Evolutionary conservation across 2,113 vertebrate species (phyloP).

Genomic region (Polyodon spathula): DNA sequence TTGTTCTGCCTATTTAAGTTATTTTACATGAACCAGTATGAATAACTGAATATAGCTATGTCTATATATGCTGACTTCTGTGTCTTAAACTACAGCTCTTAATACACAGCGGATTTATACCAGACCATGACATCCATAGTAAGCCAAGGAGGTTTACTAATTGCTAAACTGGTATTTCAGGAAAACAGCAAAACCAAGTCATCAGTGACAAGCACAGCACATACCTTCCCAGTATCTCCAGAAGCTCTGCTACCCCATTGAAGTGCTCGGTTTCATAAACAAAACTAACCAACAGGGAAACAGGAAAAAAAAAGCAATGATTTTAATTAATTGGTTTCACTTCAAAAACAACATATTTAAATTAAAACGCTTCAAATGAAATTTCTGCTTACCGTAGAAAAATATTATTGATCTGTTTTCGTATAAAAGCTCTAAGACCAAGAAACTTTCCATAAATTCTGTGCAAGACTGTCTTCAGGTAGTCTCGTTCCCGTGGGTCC

Average conservation of each 20-base stretch:
- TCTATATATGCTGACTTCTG: too few relatives aligned
- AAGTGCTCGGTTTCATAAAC: conserved; percentile 99
- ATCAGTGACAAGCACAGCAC: conserved; percentile 14
- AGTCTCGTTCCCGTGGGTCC: conserved; percentile 96
- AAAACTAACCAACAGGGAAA: conserved; percentile 66
- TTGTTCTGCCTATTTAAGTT: too few relatives aligned
- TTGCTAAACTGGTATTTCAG: too few relatives aligned
- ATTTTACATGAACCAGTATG: too few relatives aligned
- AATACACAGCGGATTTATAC: too few relatives aligned
- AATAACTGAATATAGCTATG: too few relatives aligned
- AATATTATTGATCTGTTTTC: conserved; percentile 99
- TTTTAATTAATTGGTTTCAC: not conserved
- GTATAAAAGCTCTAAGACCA: conserved; percentile 99
- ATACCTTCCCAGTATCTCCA: conserved; percentile 99
- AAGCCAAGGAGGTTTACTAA: too few relatives aligned
- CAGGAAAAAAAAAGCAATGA: conserved; percentile 4
- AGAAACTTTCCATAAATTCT: conserved; percentile 99
- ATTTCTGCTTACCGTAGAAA: conserved; percentile 91
- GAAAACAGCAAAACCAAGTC: not conserved
- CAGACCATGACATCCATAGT: too few relatives aligned
- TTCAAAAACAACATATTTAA: not conserved
- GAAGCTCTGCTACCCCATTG: conserved; percentile 95
- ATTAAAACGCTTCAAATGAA: not conserved
- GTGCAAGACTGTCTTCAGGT: conserved; percentile 98
- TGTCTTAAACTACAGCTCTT: too few relatives aligned